Base-by-base conservation (phyloP, 1,140 invertebrate species). In the Melitaea cinxia region DNA sequence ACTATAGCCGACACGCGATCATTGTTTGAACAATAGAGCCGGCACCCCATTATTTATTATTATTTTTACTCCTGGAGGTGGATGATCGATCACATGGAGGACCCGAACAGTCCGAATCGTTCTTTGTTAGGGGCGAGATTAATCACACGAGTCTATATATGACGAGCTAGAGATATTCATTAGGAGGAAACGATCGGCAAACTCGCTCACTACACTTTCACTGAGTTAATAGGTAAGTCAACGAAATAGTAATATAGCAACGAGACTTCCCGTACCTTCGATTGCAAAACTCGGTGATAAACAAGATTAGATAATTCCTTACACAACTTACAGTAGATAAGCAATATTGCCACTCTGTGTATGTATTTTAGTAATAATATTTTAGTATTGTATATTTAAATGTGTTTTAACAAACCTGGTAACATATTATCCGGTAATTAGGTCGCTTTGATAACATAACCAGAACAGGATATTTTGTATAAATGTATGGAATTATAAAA, bases 61-160 rank as follows among this genome's bases (percentile, higher is more conserved):
- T 89, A 88, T 88, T 90, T 87, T 89, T 88, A 88, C 85, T 84
- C 77, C 75, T 81, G 78, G 70, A 77, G 83, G 74, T 78, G 82
- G 74, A 78, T 88, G 83, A 90, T 90, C 85, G 88, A 90, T 90
- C 73, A 82, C 72, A 74, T 66, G 62, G 73, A 80, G 85, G 84
- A 80, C 75, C 76, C 76, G 76, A 78, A 73, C 77, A 82, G 82
- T 80, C 74, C 74, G 75, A 77, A 70, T 82, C n/a, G n/a, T n/a
- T 78, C 83, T 90, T 90, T 89, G 86, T 90, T 83, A 77, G 75
- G 58, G 53, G 69, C 69, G 77, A 87, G 82, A 88, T 88, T 90
- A 88, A 90, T 90, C 83, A 88, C 77, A 85, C 80, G 75, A 78
- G 72, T 74, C 73, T 78, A 76, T 71, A 75, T 84, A 82, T 85